Evolutionary conservation across 1,140 invertebrate species (phyloP).

Genomic region (Mya arenaria): DNA sequence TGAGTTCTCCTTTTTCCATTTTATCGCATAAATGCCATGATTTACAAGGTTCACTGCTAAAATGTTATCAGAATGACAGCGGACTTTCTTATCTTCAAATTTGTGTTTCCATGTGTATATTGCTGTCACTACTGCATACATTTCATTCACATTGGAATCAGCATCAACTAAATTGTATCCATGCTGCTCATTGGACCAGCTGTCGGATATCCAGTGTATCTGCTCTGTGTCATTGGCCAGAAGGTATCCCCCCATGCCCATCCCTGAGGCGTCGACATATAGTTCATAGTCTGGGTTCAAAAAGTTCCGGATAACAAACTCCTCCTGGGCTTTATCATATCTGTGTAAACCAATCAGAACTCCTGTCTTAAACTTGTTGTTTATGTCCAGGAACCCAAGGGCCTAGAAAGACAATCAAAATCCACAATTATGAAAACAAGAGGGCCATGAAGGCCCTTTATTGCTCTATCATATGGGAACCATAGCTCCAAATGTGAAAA

Average conservation of each 20-base stretch:
- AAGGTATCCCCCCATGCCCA: constrained; percentile 69
- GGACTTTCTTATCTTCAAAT: constrained; percentile 61
- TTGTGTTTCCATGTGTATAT: constrained; percentile 71
- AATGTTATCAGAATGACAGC: constrained; percentile 63
- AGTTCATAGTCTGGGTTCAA: constrained; percentile 57
- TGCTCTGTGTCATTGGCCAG: constrained; percentile 37
- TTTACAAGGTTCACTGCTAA: constrained; percentile 57
- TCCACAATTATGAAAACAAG: too few species aligned
- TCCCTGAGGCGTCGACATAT: constrained; percentile 65
- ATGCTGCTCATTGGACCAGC: constrained; percentile 31
- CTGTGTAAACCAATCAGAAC: neutral
- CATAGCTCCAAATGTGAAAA: too few species aligned
- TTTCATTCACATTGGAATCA: constrained; percentile 55
- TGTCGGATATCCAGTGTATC: constrained; percentile 59
- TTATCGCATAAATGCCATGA: constrained; percentile 30
- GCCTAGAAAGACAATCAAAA: constrained; percentile 52
- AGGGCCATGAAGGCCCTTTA: too few species aligned
- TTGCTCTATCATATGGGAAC: too few species aligned
- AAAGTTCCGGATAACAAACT: neutral
- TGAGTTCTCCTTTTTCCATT: neutral
- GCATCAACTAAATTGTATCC: neutral
- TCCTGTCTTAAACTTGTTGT: constrained; percentile 22
- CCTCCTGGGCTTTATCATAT: neutral
- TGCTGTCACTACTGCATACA: constrained; percentile 63
- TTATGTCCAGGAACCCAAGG: constrained; percentile 40